Base-by-base conservation (phyloP, 2,888 invertebrate species). In the Mesochorus sp. region DNA sequence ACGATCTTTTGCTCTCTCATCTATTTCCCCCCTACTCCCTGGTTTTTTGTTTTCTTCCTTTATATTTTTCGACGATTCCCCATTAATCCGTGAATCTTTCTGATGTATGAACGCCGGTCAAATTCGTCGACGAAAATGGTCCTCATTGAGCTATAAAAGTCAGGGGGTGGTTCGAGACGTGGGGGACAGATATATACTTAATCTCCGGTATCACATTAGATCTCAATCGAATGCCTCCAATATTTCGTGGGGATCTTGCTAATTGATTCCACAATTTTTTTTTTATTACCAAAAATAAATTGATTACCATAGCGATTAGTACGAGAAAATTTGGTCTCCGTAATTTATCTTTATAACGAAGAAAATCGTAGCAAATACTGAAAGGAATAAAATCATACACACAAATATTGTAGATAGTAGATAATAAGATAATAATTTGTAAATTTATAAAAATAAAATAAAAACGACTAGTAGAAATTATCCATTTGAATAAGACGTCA, bases 121-220 rank as follows among this genome's bases (percentile, higher is more conserved):
- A 57, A 5, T 10, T 19, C 26, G 14, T 6, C 12, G 26, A 53
- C 39, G n/a, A n/a, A 39, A 44, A 37, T 24, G 51, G 17, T 8
- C 14, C n/a, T 17, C 53, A 37, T 34, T 66, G 51, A 37, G 17
- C 34, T 31, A 44, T 64, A 24, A 64, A 64, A 44, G 31, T 64
- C 14, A 10, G n/a, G 28, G 19, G 8, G n/a, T n/a, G n/a, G 6
- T 17, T 34, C 19, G 4, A 12, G 49, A 31, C 2, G 4, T n/a
- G 31, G 3, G 64, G 12, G 10, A 17, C 28, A 12, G 17, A 12
- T 14, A 31, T 2, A 55, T 28, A 55, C 55, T n/a, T n/a, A n/a
- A n/a, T n/a, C n/a, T n/a, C n/a, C n/a, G n/a, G 17, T 17, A 12
- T 39, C 5, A 39, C 39, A 12, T 1, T 14, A n/a, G 39, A 1